Conservation (phyloP, 2,888 invertebrate genomes). For the Metalampra italica region DNA sequence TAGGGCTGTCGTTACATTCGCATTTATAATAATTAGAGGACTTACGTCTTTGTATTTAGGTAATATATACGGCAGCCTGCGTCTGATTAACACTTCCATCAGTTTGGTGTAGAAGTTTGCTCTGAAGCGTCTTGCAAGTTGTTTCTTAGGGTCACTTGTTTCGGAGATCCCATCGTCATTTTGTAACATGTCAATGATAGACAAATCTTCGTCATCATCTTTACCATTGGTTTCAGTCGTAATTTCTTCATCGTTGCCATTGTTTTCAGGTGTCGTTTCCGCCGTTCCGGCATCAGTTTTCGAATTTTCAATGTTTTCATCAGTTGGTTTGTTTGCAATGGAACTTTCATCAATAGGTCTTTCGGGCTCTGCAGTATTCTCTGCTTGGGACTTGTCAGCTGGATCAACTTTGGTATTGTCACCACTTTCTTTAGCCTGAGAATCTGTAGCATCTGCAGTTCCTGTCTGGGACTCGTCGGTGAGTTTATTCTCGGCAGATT, state of each 20-base stretch:
- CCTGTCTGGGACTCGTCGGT: neutral
- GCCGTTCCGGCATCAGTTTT: constrained; percentile 1
- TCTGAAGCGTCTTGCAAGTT: neutral
- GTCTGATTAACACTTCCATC: constrained; percentile 18
- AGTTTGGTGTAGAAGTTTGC: constrained; percentile 13
- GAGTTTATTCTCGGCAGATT: neutral
- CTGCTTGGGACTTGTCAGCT: neutral
- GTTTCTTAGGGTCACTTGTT: neutral
- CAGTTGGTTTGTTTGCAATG: neutral
- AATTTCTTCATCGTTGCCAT: neutral
- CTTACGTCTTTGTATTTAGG: constrained; percentile 41
- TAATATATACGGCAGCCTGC: constrained; percentile 32
- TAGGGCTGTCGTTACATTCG: no score
- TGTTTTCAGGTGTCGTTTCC: neutral
- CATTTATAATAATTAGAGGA: constrained; percentile 4
- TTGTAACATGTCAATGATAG: neutral
- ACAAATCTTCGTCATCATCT: neutral
- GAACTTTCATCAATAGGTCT: neutral
- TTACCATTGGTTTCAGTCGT: neutral
- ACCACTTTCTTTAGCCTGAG: neutral
- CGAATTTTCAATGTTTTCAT: neutral
- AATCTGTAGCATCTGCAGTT: neutral
- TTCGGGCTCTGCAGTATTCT: neutral
- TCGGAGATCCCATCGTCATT: neutral
- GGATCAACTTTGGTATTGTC: neutral